Evolutionary conservation across 1,140 invertebrate genomes (phyloP), one percentile per base, ranked within the genome.

Genomic region (Rhagoletis pomonella): DNA sequence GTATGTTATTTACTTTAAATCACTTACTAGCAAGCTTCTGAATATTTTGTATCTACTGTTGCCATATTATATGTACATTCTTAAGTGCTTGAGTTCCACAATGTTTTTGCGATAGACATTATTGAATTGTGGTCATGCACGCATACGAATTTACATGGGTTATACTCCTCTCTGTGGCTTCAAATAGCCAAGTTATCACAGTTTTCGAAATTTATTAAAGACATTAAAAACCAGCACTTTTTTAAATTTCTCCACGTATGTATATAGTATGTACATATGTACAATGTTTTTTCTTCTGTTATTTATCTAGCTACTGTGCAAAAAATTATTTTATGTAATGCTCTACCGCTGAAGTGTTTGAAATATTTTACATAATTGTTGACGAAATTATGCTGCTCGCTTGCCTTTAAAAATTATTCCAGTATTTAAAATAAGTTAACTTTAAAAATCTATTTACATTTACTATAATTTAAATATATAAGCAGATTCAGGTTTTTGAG

Each of bases 401-500:
- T 67, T 81, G 44, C 10, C 29, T 58, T 19, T 6, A 6, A 17
- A 19, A 4, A 73, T 47, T 73, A 55, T 73, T 47, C 0, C 14
- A n/a, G 10, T 73, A n/a, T 65, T 47, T 10, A 50, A 81, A 81
- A 81, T 81, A 81, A 55, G n/a, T 81, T 81, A 81, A n/a, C 9
- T 81, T 81, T 47, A 81, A 81, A 55, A 17, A 77, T 4, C 47
- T 55, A 55, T 58, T 73, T 44, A 73, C 42, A 81, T 47, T 81
- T 19, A 29, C 29, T 29, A 29, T 29, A 58, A 58, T 81, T 81
- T 81, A 81, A 81, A 81, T 81, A 81, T 9, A 55, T 10, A 81
- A 55, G 44, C n/a, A 55, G 17, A 81, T 81, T 81, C 73, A 81
- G 73, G 73, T 81, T 81, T n/a, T 81, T 55, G 73, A 81, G 73